Conservation (phyloP, 2,113 vertebrate species). For the Hiodon alosoides region DNA sequence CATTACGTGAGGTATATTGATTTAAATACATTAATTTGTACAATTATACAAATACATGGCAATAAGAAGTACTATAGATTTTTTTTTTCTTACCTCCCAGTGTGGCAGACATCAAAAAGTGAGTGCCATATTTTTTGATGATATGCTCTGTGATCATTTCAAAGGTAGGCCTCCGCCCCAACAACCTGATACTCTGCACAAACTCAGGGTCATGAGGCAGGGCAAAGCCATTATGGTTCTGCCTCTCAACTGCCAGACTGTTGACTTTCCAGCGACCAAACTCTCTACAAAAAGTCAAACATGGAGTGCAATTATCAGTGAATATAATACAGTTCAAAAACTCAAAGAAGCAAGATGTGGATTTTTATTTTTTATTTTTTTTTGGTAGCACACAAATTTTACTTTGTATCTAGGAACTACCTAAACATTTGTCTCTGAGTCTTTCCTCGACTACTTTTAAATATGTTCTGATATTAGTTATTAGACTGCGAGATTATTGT, state of each 20-base stretch:
- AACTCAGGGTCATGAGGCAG: constrained; percentile 72
- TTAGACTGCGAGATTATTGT: no score
- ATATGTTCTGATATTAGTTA: no score
- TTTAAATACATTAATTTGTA: no score
- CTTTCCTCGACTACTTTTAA: no score
- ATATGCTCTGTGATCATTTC: constrained; percentile 67
- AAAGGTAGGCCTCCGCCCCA: constrained; percentile 68
- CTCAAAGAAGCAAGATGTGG: neutral
- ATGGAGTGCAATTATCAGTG: constrained; percentile 18
- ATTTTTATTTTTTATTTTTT: no score
- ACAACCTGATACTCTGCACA: constrained; percentile 68
- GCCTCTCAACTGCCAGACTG: constrained; percentile 71
- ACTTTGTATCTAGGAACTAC: neutral
- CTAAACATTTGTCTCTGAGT: neutral
- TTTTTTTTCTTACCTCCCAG: constrained; percentile 62
- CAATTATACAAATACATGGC: neutral
- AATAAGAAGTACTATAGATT: neutral
- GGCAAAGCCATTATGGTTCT: constrained; percentile 66
- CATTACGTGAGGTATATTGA: no score
- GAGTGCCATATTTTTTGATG: constrained; percentile 73
- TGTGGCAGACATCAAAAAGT: constrained; percentile 70
- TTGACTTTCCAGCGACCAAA: constrained; percentile 79
- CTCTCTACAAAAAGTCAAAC: constrained; percentile 64
- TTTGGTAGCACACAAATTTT: neutral
- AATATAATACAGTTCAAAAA: neutral